These are phyloP conservation scores for Ochlodes sylvanus DNA, from an alignment of 2,888 invertebrate species.

Conservation along the genomic window DNA sequence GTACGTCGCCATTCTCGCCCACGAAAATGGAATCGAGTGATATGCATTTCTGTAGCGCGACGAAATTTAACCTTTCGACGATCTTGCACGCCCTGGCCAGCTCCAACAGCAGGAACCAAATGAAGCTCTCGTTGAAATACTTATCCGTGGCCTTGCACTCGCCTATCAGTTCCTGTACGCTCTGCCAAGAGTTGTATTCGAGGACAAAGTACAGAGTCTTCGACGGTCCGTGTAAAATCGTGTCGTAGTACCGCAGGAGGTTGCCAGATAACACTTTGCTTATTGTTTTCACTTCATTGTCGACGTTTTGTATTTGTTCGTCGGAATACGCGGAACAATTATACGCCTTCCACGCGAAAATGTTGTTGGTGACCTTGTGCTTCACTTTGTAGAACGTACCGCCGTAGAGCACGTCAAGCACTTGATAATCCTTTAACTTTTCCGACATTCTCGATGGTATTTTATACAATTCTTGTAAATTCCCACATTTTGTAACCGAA, in stretches of 20 bases:
- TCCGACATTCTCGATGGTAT: slow-evolving; percentile 61
- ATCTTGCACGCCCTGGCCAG: slow-evolving; percentile 65
- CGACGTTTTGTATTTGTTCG: slow-evolving; percentile 75
- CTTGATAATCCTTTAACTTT: slow-evolving; percentile 80
- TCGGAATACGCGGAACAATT: slow-evolving; percentile 73
- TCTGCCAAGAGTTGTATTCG: slow-evolving; percentile 73
- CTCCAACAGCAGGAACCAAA: slow-evolving; percentile 74
- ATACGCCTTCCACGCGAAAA: slow-evolving; percentile 81
- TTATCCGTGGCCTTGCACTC: slow-evolving; percentile 63
- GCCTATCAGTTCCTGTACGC: slow-evolving; percentile 64
- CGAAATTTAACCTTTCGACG: slow-evolving; percentile 59
- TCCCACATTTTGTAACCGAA: slow-evolving; percentile 74
- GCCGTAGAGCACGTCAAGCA: slow-evolving; percentile 77
- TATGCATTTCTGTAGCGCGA: slow-evolving; percentile 65
- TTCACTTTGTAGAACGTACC: slow-evolving; percentile 82
- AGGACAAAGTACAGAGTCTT: slow-evolving; percentile 79
- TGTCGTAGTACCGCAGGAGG: slow-evolving; percentile 75
- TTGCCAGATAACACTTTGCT: slow-evolving; percentile 65
- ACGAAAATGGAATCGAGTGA: slow-evolving; percentile 65
- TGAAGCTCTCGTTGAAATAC: slow-evolving; percentile 68
- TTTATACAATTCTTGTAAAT: slow-evolving; percentile 46
- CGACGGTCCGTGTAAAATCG: slow-evolving; percentile 76
- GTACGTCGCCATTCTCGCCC: slow-evolving; percentile 64
- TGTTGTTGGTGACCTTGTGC: slow-evolving; percentile 81
- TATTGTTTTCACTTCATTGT: slow-evolving; percentile 74